Evolutionary conservation across 2,797 vertebrate species (phyloP).

Genomic region (Cichlasoma orientale): DNA sequence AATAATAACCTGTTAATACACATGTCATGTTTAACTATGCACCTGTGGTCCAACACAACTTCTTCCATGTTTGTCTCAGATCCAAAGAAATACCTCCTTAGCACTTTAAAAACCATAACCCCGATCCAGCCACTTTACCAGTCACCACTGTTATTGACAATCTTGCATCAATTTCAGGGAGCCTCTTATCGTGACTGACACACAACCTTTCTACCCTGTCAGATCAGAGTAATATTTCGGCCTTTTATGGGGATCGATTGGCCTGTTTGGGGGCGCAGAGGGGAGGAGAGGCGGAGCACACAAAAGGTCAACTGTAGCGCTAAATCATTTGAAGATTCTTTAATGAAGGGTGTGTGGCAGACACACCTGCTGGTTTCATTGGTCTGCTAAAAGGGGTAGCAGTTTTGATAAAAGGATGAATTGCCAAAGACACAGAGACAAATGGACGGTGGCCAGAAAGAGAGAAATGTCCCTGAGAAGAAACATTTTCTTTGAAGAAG

Average conservation of each 20-base stretch:
- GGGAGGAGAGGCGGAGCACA: constrained; percentile 64
- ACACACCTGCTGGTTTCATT: constrained; percentile 73
- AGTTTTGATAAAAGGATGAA: constrained; percentile 48
- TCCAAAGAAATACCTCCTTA: constrained; percentile 38
- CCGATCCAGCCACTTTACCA: constrained; percentile 34
- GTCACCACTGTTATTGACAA: constrained; percentile 75
- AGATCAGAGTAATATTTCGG: constrained; percentile 84
- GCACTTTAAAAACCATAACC: background rate
- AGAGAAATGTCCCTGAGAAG: constrained; percentile 38
- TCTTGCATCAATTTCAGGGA: constrained; percentile 78
- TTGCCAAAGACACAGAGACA: constrained; percentile 10
- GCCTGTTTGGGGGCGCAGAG: constrained; percentile 64
- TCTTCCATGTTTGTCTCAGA: background rate
- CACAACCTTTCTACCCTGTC: constrained; percentile 83
- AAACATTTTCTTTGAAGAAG: constrained; percentile 58
- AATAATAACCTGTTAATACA: constrained; percentile 1
- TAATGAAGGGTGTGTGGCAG: constrained; percentile 80
- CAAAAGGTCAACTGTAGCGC: constrained; percentile 80
- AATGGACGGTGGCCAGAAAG: constrained; percentile 35
- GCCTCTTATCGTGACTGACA: constrained; percentile 79
- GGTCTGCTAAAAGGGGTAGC: constrained; percentile 45
- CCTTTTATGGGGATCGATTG: constrained; percentile 82
- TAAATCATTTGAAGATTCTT: constrained; percentile 82
- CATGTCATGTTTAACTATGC: constrained; percentile 5
- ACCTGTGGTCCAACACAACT: background rate